Evolutionary conservation across 2,797 vertebrate species (phyloP).

Genomic region (Oophaga sylvatica): DNA sequence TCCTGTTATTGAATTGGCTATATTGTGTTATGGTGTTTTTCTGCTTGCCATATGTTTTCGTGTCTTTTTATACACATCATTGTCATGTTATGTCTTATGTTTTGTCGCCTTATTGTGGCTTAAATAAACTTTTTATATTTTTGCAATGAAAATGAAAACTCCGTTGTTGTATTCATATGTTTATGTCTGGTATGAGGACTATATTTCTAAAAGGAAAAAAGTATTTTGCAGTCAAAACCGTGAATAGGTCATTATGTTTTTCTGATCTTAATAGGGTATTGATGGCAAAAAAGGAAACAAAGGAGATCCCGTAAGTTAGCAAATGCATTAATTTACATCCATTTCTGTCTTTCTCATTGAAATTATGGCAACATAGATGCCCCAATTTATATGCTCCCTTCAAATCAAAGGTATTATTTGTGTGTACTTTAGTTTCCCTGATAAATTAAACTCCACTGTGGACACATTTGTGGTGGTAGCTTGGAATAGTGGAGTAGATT

Average conservation of each 20-base stretch:
- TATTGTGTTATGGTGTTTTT: too few relatives aligned
- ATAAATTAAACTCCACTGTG: not conserved
- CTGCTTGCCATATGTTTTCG: too few relatives aligned
- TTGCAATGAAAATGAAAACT: too few relatives aligned
- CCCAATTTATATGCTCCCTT: not conserved
- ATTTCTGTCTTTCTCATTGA: not conserved
- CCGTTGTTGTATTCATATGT: too few relatives aligned
- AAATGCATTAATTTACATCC: not conserved
- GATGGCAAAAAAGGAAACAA: slow-evolving; percentile 81
- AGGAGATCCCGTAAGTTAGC: slow-evolving; percentile 78
- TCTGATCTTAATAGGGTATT: slow-evolving; percentile 70
- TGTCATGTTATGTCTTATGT: too few relatives aligned
- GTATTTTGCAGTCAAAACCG: not conserved
- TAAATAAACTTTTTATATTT: too few relatives aligned
- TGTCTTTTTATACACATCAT: too few relatives aligned
- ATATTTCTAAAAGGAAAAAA: too few relatives aligned
- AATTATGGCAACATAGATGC: not conserved
- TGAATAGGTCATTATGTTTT: not conserved
- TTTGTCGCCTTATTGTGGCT: too few relatives aligned
- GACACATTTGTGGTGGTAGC: not conserved
- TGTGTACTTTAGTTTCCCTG: not conserved
- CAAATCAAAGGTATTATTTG: not conserved
- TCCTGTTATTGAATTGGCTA: too few relatives aligned
- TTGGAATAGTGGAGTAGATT: not conserved
- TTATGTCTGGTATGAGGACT: not conserved